A percentile compares a stretch with the other conserved stretches of the same genome.
Conservation (phyloP, 2,797 vertebrate species). For the Galago senegalensis region DNA sequence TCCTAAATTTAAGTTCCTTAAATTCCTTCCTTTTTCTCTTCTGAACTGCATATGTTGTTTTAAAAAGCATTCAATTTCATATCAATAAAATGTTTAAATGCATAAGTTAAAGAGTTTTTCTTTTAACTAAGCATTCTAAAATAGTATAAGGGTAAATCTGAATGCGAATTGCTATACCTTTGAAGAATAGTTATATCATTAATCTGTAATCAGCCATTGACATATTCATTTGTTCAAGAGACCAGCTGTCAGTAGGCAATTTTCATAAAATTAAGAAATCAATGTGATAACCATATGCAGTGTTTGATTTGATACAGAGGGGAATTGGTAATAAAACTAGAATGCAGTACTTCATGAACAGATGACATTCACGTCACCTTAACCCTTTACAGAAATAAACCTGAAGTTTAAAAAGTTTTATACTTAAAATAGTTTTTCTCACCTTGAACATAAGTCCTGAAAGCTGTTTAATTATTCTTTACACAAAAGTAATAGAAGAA, state of each 20-base stretch:
- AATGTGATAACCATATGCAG: slow-evolving; percentile 84
- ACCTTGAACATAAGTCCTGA: slow-evolving; percentile 37
- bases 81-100: slow-evolving; percentile 60
- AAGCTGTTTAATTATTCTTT: neutral
- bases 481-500: slow-evolving; percentile 15
- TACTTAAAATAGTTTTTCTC: slow-evolving; percentile 58
- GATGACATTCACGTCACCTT: slow-evolving; percentile 84
- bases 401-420: slow-evolving; percentile 61
- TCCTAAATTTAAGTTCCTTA: slow-evolving; percentile 47
- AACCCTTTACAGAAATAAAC: slow-evolving; percentile 72
- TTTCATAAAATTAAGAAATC: slow-evolving; percentile 88
- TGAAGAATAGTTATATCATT: slow-evolving; percentile 82
- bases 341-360: slow-evolving; percentile 80
- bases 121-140: slow-evolving; percentile 56
- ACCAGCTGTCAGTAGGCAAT: slow-evolving; percentile 86
- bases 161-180: slow-evolving; percentile 69
- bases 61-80: slow-evolving; percentile 57
- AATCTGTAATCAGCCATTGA: slow-evolving; percentile 83
- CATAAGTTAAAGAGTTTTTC: neutral
- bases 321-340: slow-evolving; percentile 85
- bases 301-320: slow-evolving; percentile 84
- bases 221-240: slow-evolving; percentile 85
- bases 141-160: slow-evolving; percentile 37
- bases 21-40: neutral
- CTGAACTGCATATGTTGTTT: neutral